Conservation (phyloP, 2,797 vertebrate species). For the Chaetophractus vellerosus region DNA sequence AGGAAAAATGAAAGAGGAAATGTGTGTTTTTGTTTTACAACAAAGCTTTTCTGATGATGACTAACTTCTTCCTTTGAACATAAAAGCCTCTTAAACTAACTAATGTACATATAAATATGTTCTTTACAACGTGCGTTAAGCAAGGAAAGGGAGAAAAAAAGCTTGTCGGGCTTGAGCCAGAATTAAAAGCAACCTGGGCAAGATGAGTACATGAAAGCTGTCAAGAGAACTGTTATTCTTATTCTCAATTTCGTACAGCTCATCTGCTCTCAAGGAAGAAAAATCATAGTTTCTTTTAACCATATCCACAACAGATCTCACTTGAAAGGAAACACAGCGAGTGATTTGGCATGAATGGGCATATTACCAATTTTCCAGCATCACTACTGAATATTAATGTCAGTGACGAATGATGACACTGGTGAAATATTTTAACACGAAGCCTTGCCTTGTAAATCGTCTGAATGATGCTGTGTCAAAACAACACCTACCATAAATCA, state of each 20-base stretch:
- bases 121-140: conserved; percentile 71
- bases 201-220: conserved; percentile 74
- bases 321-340: conserved; percentile 80
- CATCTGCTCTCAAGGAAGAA: conserved; percentile 86
- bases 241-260: conserved; percentile 80
- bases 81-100: conserved; percentile 85
- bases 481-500: conserved; percentile 91
- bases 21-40: conserved; percentile 89
- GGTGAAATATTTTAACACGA: conserved; percentile 89
- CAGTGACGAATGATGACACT: conserved; percentile 87
- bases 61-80: conserved; percentile 86
- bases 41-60: conserved; percentile 88
- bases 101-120: conserved; percentile 79
- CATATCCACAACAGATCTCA: conserved; percentile 83
- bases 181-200: conserved; percentile 75
- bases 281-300: conserved; percentile 73
- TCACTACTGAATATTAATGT: conserved; percentile 87
- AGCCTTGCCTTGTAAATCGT: conserved; percentile 89
- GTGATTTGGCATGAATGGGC: conserved; percentile 86
- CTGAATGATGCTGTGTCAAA: conserved; percentile 88
- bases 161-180: conserved; percentile 71
- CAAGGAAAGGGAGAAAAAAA: neutral
- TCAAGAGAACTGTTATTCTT: conserved; percentile 77
- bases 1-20: conserved; percentile 86
- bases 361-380: conserved; percentile 87